Evolutionary conservation across 2,797 vertebrate species (phyloP).

Genomic region (Acropternis orthonyx): DNA sequence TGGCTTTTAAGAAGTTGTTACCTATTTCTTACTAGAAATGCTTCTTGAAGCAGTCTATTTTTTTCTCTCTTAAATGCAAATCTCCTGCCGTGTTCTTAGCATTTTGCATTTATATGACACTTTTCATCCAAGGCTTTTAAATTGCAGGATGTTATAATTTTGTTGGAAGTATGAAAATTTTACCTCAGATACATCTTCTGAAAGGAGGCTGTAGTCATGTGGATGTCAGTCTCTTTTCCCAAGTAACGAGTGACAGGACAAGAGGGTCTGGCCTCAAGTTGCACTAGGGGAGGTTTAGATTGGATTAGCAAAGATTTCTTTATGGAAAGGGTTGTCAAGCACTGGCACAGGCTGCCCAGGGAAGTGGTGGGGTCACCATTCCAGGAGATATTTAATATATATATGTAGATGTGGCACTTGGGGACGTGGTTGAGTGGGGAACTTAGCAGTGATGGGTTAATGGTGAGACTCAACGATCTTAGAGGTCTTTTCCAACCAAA

Average conservation of each 20-base stretch:
- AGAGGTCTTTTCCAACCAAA: not conserved
- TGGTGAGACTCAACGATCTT: not conserved
- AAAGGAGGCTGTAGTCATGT: not conserved
- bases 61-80: conserved; percentile 30
- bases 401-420: not conserved
- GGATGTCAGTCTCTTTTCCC: not conserved
- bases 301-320: not conserved
- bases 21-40: not conserved
- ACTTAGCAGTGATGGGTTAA: not conserved
- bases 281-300: not conserved
- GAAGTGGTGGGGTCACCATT: not conserved
- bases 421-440: not conserved
- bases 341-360: not conserved
- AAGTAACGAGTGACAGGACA: not conserved
- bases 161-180: not conserved
- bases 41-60: not conserved
- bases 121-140: conserved; percentile 12
- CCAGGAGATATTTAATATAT: not conserved
- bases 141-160: not conserved
- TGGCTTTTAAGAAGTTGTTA: conserved; percentile 5
- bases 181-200: not conserved
- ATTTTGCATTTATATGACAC: not conserved
- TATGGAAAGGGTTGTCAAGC: not conserved
- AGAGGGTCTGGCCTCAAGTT: not conserved
- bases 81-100: not conserved